Evolutionary conservation across 2,888 invertebrate genomes (phyloP).

Genomic region (Hartigia nigra): DNA sequence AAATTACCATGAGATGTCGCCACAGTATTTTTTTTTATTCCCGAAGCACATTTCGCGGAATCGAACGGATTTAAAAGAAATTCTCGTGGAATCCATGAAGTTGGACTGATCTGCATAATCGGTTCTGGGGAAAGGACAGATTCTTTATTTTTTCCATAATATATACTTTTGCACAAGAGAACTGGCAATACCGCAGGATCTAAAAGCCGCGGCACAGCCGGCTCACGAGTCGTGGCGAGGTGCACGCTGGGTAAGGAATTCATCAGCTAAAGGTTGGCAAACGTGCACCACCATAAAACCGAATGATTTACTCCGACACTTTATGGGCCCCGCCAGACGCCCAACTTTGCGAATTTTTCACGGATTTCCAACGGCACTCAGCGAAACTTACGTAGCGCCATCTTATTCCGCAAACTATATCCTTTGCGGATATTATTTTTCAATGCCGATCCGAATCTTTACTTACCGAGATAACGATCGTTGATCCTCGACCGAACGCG

Average conservation of each 20-base stretch:
- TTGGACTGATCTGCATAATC: background rate
- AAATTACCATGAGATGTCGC: background rate
- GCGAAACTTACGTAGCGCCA: background rate
- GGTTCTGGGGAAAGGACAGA: background rate
- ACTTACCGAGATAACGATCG: background rate
- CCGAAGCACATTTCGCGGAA: background rate
- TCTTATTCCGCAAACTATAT: background rate
- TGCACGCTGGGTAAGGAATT: constrained; percentile 60
- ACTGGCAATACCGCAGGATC: constrained; percentile 30
- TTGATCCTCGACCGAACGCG: background rate
- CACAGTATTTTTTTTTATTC: background rate
- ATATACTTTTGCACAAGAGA: constrained; percentile 26
- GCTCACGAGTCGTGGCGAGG: constrained; percentile 23
- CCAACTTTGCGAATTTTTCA: constrained; percentile 63
- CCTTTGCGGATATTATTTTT: background rate
- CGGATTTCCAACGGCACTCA: constrained; percentile 48
- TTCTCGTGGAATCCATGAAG: background rate
- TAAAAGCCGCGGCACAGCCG: constrained; percentile 12
- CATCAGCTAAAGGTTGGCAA: constrained; percentile 65
- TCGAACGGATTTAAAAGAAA: background rate
- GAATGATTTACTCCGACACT: constrained; percentile 65
- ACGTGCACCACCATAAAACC: constrained; percentile 66
- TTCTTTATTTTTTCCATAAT: constrained; percentile 15
- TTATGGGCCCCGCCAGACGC: constrained; percentile 62
- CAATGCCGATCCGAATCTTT: background rate